These are phyloP conservation scores for rabbit (Oryctolagus cuniculus) DNA, from an alignment of 2,113 vertebrate species.

Conservation along the genomic window DNA sequence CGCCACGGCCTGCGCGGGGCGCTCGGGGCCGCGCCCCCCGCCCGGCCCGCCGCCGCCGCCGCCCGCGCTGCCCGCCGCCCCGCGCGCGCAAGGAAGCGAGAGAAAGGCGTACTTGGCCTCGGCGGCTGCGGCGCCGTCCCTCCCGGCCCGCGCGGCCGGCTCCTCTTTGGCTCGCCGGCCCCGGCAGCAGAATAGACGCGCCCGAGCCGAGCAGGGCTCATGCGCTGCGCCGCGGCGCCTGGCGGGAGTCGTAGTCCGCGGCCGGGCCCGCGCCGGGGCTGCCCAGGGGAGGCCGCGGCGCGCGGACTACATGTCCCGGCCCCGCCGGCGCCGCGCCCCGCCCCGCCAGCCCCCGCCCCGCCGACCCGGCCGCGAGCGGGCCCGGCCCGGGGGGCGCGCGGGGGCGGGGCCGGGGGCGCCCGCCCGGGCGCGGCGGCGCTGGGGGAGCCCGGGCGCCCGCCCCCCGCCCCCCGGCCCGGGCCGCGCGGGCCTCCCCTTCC, in stretches of 20 bases:
- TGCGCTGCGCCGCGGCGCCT: constrained; percentile 89
- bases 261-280: background rate
- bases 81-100: constrained; percentile 83
- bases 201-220: constrained; percentile 92
- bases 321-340: constrained; percentile 48
- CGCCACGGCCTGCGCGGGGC: constrained; percentile 77
- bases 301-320: constrained; percentile 88
- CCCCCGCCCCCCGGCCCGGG: background rate
- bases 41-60: constrained; percentile 61
- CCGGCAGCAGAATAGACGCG: constrained; percentile 97
- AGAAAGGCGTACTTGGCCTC: constrained; percentile 92
- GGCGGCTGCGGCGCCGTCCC: constrained; percentile 91
- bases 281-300: constrained; percentile 26
- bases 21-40: constrained; percentile 66
- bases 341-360: constrained; percentile 59
- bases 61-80: constrained; percentile 74
- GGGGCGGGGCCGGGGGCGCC: constrained; percentile 69
- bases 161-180: constrained; percentile 93
- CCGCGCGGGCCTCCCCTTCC: background rate
- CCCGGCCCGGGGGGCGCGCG: constrained; percentile 75
- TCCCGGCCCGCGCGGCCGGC: constrained; percentile 89
- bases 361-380: constrained; percentile 74
- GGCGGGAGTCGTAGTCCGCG: constrained; percentile 91
- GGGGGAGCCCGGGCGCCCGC: background rate
- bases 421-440: background rate